Percentiles rank a stretch among this genome's conserved stretches.
Conservation (phyloP, 1,140 invertebrate species). For the Drosophila nebulosa region DNA sequence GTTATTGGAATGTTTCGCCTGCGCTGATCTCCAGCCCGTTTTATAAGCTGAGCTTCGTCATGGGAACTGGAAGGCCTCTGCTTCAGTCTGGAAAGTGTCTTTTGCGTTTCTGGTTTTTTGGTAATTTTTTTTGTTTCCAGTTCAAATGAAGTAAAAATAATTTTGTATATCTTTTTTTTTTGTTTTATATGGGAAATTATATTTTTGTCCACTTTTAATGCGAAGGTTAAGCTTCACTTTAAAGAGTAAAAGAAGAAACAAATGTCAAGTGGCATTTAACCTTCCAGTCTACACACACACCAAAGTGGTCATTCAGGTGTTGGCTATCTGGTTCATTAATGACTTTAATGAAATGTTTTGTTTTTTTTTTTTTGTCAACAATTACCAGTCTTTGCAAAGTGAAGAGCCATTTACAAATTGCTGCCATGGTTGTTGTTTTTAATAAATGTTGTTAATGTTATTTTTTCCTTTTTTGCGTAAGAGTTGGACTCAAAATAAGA, state of each 20-base stretch:
- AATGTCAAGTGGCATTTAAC: constrained; percentile 77
- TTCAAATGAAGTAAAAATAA: constrained; percentile 50
- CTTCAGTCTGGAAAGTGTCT: constrained; percentile 48
- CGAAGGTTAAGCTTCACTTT: constrained; percentile 65
- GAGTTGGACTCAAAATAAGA: constrained; percentile 14
- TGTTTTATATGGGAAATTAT: constrained; percentile 51
- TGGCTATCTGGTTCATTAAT: constrained; percentile 73
- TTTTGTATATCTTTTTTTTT: constrained; percentile 28
- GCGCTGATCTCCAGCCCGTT: constrained; percentile 52
- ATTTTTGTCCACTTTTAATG: constrained; percentile 57
- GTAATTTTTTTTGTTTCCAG: constrained; percentile 15
- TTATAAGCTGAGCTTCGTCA: constrained; percentile 69
- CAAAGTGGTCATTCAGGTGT: constrained; percentile 59
- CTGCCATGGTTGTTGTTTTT: constrained; percentile 38
- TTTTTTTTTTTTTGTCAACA: constrained; percentile 34
- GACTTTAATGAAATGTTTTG: constrained; percentile 43
- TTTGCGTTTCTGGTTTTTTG: constrained; percentile 64
- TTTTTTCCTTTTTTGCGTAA: constrained; percentile 58
- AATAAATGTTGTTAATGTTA: neutral
- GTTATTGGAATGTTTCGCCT: constrained; percentile 72
- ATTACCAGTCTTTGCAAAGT: constrained; percentile 51
- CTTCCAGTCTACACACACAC: constrained; percentile 53
- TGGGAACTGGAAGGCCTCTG: constrained; percentile 41
- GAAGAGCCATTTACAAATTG: constrained; percentile 62
- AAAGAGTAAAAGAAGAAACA: constrained; percentile 26